Evolutionary conservation across 92 coral and sea anemone species (phyloP).

Genomic region (Porites rus): DNA sequence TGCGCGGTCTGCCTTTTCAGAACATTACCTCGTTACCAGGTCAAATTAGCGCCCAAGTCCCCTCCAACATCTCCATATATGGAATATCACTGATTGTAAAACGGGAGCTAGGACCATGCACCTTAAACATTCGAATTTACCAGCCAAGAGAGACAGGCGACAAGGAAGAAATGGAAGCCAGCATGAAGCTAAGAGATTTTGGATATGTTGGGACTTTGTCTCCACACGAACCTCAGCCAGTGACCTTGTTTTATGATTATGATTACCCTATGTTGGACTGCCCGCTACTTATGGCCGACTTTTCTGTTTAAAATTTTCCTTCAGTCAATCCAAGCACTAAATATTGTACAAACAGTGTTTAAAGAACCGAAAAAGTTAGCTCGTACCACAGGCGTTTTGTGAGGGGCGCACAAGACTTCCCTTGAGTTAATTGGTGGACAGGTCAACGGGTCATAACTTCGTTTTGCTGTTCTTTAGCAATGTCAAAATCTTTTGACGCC

Average conservation of each 20-base stretch:
- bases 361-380: background rate
- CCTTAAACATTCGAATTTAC: conserved; percentile 62
- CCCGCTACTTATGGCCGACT: conserved; percentile 76
- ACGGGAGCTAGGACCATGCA: conserved; percentile 73
- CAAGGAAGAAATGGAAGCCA: conserved; percentile 50
- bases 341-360: background rate
- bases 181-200: conserved; percentile 62
- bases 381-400: background rate
- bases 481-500: too few species aligned
- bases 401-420: too few species aligned
- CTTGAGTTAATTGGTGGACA: too few species aligned
- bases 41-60: conserved; percentile 55
- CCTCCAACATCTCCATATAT: conserved; percentile 75
- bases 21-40: conserved; percentile 9
- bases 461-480: too few species aligned
- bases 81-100: conserved; percentile 68
- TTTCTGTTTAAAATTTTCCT: conserved; percentile 23
- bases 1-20: conserved; percentile 59
- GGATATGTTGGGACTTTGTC: conserved; percentile 70
- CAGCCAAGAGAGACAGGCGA: conserved; percentile 42
- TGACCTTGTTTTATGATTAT: conserved; percentile 74
- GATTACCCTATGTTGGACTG: conserved; percentile 77
- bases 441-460: too few species aligned
- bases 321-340: background rate
- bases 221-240: conserved; percentile 53